Evolutionary conservation across 2,888 invertebrate species (phyloP).

Genomic region (Stratiomys singularior): DNA sequence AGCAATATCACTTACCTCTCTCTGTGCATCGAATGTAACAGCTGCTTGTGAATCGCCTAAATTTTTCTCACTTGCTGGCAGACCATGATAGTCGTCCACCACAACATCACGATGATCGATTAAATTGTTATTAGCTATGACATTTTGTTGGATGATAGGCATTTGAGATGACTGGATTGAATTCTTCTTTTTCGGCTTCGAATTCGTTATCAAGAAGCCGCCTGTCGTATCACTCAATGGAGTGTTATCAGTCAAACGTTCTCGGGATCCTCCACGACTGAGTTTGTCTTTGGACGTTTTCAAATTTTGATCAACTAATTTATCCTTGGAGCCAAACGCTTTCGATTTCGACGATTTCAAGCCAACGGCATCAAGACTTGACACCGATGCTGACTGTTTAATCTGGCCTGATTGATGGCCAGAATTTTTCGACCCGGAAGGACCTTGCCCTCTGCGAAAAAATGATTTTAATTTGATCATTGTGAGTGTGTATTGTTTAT

Average conservation of each 20-base stretch:
- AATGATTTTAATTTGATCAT: slow-evolving; percentile 94
- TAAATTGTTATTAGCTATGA: slow-evolving; percentile 53
- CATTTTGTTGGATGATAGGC: slow-evolving; percentile 56
- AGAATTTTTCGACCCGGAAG: slow-evolving; percentile 60
- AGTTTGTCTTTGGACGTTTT: slow-evolving; percentile 55
- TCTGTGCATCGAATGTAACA: slow-evolving; percentile 51
- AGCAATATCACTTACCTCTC: slow-evolving; percentile 48
- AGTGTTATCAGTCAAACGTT: slow-evolving; percentile 62
- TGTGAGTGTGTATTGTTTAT: slow-evolving; percentile 63
- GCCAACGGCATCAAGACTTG: slow-evolving; percentile 73
- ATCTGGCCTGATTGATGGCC: slow-evolving; percentile 55
- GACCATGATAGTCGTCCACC: slow-evolving; percentile 23
- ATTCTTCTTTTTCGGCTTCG: slow-evolving; percentile 60
- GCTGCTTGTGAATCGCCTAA: slow-evolving; percentile 46
- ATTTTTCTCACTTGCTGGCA: slow-evolving; percentile 36
- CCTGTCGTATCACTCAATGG: slow-evolving; percentile 50
- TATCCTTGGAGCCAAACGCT: slow-evolving; percentile 60
- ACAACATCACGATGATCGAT: slow-evolving; percentile 50
- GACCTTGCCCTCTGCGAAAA: slow-evolving; percentile 86
- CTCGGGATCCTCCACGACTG: slow-evolving; percentile 64
- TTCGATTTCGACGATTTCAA: slow-evolving; percentile 64
- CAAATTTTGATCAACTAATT: slow-evolving; percentile 64
- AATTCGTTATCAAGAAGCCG: slow-evolving; percentile 26
- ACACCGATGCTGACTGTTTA: slow-evolving; percentile 73
- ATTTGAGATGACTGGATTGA: slow-evolving; percentile 53